Conservation (phyloP, 2,113 vertebrate species). For the Tinamus guttatus region DNA sequence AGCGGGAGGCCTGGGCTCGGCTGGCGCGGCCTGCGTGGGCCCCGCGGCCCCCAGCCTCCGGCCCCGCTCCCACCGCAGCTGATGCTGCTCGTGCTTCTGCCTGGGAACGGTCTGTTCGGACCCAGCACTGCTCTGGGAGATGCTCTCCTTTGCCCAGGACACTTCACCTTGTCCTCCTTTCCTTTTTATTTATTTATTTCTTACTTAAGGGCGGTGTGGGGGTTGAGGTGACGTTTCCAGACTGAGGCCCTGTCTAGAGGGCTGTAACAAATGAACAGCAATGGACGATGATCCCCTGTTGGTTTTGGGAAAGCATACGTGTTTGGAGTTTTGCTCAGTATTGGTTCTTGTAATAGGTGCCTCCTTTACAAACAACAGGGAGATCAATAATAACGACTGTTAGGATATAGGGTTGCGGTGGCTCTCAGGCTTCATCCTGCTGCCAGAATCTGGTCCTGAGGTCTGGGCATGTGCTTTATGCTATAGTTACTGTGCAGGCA, state of each 20-base stretch:
- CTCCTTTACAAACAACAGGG: conserved; percentile 68
- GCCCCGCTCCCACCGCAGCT: neutral
- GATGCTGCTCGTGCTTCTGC: neutral
- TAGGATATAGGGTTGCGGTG: conserved; percentile 51
- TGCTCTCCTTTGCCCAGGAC: neutral
- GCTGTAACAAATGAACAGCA: conserved; percentile 54
- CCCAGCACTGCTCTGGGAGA: neutral
- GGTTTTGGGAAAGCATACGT: conserved; percentile 67
- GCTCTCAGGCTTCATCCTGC: neutral
- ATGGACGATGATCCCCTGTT: conserved; percentile 59
- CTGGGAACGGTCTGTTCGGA: neutral
- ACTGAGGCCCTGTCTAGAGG: conserved; percentile 58
- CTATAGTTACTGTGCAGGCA: neutral
- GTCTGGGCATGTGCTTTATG: neutral
- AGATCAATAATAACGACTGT: conserved; percentile 77
- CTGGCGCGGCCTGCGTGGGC: no score
- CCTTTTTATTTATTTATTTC: neutral
- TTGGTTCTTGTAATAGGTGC: conserved; percentile 75
- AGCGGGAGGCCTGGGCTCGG: neutral
- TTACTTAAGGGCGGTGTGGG: conserved; percentile 30
- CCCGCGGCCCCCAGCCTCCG: no score
- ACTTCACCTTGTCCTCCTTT: neutral
- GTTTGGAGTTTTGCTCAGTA: conserved; percentile 62
- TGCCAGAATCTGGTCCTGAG: neutral
- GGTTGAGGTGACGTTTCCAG: conserved; percentile 67